These are phyloP conservation scores for Oplegnathus fasciatus DNA, from an alignment of 2,113 vertebrate species.

Conservation along the genomic window DNA sequence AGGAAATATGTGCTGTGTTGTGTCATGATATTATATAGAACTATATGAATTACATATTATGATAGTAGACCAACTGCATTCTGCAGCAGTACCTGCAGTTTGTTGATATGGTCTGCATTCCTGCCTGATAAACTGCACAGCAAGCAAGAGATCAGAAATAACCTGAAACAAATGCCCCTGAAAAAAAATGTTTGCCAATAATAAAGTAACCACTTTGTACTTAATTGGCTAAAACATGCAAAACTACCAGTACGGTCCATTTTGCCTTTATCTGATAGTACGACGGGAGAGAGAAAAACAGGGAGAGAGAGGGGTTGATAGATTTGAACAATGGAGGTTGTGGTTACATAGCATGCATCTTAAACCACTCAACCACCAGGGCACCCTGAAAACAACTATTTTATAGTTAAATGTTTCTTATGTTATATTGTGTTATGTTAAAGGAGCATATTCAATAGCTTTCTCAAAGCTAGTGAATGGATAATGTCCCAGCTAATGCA, in stretches of 20 bases:
- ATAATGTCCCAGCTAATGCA: too few species aligned
- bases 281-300: too few species aligned
- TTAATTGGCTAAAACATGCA: background rate
- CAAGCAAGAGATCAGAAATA: background rate
- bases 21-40: constrained; percentile 18
- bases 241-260: too few species aligned
- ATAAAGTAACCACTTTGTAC: background rate
- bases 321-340: too few species aligned
- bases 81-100: background rate
- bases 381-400: background rate
- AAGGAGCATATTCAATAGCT: too few species aligned
- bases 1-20: constrained; percentile 47
- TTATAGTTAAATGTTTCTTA: background rate
- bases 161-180: background rate
- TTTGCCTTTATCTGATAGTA: too few species aligned
- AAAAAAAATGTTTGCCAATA: background rate
- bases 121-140: background rate
- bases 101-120: background rate
- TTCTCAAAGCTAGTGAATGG: background rate
- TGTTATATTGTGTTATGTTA: background rate
- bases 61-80: background rate
- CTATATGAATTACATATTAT: background rate
- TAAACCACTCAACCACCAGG: background rate
- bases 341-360: background rate
- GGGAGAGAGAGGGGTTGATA: too few species aligned